Base-by-base conservation (phyloP, 1,140 invertebrate species). In the Sipha flava region DNA sequence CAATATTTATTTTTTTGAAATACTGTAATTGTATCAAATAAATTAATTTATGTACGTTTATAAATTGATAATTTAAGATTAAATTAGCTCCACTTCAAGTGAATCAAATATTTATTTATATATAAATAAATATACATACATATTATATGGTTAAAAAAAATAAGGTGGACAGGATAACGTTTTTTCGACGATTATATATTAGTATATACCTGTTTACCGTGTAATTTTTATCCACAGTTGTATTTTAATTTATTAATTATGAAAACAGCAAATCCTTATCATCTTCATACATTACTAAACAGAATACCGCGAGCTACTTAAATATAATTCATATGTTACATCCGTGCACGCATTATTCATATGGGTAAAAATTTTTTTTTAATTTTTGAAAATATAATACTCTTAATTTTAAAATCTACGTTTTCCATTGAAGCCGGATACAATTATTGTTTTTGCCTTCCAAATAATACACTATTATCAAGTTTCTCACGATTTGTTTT, bases 401-500 rank as follows among this genome's bases (percentile, higher is more conserved):
- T 77, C 52, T 59, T 77, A 57, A 57, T 77, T 77, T 77, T 29
- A 7, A 59, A 57, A 47, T 40, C 49, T 34, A 21, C 16, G 26
- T 59, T 43, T 29, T 26, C 52, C 73, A 31, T 59, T 40, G 40
- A 23, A 40, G 59, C 73, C 73, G 73, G 73, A 77, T 77, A 77
- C 49, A 77, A 77, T 77, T 77, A 77, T 59, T 12, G 47, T 75
- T 59, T 59, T 57, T 16, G 29, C 34, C 73, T 37, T 52, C 52
- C 16, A 57, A 57, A 57, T 59, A 77, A 77, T 77, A 77, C 52
- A 57, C 73, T 37, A 77, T 77, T 43, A 57, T 57, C 34, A 40
- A 57, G 49, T 77, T 77, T 77, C 73, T 77, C 73, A 77, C 73
- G 73, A 54, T 21, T 77, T 59, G 31, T 59, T n/a, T n/a, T 34